Conservation (phyloP, 2,888 invertebrate species). For the Hypomecis punctinalis region DNA sequence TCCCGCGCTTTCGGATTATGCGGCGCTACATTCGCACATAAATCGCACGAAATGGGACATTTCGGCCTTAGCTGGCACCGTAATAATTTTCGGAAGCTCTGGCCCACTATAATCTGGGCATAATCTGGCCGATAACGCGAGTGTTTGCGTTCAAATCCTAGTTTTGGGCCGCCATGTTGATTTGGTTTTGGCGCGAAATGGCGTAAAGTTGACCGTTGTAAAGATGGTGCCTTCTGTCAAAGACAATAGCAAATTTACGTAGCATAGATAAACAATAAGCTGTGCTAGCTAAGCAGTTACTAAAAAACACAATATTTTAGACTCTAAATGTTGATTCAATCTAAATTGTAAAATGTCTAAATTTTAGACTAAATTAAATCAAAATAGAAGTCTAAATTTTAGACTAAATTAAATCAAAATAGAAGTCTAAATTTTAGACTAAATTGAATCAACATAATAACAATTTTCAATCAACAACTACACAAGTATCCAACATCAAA, state of each 20-base stretch:
- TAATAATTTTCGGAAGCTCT: slow-evolving; percentile 77
- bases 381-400: no score
- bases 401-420: no score
- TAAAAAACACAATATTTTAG: no score
- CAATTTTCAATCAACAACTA: no score
- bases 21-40: slow-evolving; percentile 81
- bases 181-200: slow-evolving; percentile 67
- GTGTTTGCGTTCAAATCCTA: slow-evolving; percentile 78
- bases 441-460: no score
- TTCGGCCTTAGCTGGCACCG: slow-evolving; percentile 79
- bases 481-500: slow-evolving; percentile 1
- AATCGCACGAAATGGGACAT: slow-evolving; percentile 82
- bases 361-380: no score
- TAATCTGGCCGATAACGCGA: slow-evolving; percentile 83
- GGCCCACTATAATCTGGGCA: slow-evolving; percentile 82
- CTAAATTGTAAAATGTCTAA: no score
- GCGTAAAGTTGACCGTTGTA: slow-evolving; percentile 45
- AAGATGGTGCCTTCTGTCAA: slow-evolving; percentile 67
- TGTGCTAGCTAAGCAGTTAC: no score
- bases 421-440: no score
- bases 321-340: no score
- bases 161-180: slow-evolving; percentile 68
- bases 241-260: slow-evolving; percentile 44
- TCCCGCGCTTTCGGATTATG: slow-evolving; percentile 72
- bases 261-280: background rate